A percentile compares a stretch with the other conserved stretches of the same genome.
These are phyloP conservation scores for Pocota personata DNA, from an alignment of 2,888 invertebrate species.

Conservation along the genomic window DNA sequence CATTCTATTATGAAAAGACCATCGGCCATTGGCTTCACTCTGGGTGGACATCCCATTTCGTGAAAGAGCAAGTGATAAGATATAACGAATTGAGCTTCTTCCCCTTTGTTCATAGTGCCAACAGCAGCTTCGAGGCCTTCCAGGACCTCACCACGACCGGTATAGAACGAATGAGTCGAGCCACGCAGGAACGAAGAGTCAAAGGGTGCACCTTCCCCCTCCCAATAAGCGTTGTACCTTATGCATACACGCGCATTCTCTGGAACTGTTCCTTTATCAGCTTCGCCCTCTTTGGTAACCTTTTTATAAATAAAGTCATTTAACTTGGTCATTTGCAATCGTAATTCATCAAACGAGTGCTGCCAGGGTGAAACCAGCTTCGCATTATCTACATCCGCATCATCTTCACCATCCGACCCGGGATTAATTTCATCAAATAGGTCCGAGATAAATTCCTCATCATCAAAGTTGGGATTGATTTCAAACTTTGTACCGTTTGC, in stretches of 20 bases:
- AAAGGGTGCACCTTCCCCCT: slow-evolving; percentile 79
- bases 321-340: slow-evolving; percentile 77
- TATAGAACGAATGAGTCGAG: slow-evolving; percentile 78
- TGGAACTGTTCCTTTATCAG: slow-evolving; percentile 76
- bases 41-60: slow-evolving; percentile 89
- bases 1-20: slow-evolving; percentile 90
- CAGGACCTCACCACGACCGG: slow-evolving; percentile 80
- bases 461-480: slow-evolving; percentile 78
- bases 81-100: slow-evolving; percentile 90
- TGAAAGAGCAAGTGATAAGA: slow-evolving; percentile 90
- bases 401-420: slow-evolving; percentile 76
- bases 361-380: slow-evolving; percentile 80
- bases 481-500: slow-evolving; percentile 79
- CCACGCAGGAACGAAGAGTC: slow-evolving; percentile 81
- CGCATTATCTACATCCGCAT: slow-evolving; percentile 60
- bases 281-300: slow-evolving; percentile 76
- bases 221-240: slow-evolving; percentile 81
- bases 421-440: slow-evolving; percentile 77
- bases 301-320: slow-evolving; percentile 78
- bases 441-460: slow-evolving; percentile 75
- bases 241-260: slow-evolving; percentile 79
- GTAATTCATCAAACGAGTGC: slow-evolving; percentile 79
- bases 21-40: slow-evolving; percentile 89
- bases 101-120: slow-evolving; percentile 90
- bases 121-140: slow-evolving; percentile 89